Base-by-base conservation (phyloP, 2,113 vertebrate species). In the Anolis carolinensis region DNA sequence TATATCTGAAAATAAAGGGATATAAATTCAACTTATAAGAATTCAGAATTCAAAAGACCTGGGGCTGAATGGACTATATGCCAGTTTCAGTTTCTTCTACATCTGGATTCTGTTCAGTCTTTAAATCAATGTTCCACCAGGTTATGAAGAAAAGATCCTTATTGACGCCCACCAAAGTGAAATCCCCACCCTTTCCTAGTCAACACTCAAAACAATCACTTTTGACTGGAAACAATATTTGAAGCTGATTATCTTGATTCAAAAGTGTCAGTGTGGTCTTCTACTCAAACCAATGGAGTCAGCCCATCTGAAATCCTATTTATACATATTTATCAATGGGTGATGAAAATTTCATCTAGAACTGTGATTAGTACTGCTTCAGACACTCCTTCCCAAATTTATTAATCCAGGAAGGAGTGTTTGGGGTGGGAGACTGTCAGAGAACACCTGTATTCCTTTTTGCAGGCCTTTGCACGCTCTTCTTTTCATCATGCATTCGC, bases 381-480 rank as follows among this genome's bases (percentile, higher is more conserved):
- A 0, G 36, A 73, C 30, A 36, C 16, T 78, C 39, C 77, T 91
- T 75, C 84, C 87, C 86, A 52, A 27, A 23, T 75, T 32, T 86
- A 32, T 67, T 86, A 92, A 92, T 89, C 82, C 2, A 11, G 75
- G 83, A 71, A 85, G 84, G 21, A 65, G 36, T 74, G 70, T 52
- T 71, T 50, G 48, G 39, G 71, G 30, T 7, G 48, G 62, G 70
- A 81, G 30, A 5, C 75, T 91, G 67, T 32, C 7, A 34, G 73
- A 65, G 62, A 91, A 87, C 89, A 87, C 78, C 88, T 92, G 86
- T 77, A 87, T 71, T 87, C 39, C 52, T 87, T 87, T 78, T 89
- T 81, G 0, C 89, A 88, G 81, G 90, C 87, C 89, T 87, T 50
- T 86, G 85, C 91, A 89, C 39, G 62, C 75, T 88, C 1, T 36